Evolutionary conservation across 2,113 vertebrate species (phyloP).

Genomic region (Meriones unguiculatus): DNA sequence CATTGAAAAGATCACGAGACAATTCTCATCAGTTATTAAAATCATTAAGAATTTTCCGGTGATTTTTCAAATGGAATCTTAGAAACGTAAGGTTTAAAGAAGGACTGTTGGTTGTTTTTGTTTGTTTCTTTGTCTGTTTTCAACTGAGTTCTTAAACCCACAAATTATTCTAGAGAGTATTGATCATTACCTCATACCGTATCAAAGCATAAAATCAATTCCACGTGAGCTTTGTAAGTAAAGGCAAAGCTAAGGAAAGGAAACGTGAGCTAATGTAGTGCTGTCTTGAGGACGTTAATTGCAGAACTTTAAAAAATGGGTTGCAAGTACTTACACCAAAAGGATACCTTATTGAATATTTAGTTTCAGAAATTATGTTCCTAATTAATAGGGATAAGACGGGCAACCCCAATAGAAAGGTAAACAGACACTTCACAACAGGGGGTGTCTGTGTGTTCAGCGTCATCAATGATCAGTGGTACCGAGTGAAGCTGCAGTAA

Average conservation of each 20-base stretch:
- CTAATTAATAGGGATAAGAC: not conserved
- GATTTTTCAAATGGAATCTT: constrained; percentile 15
- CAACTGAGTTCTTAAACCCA: not conserved
- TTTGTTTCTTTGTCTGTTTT: not conserved
- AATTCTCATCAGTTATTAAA: not conserved
- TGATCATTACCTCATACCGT: not conserved
- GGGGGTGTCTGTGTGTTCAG: not conserved
- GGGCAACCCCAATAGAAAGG: not conserved
- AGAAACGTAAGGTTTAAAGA: not conserved
- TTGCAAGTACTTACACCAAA: not conserved
- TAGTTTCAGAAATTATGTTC: not conserved
- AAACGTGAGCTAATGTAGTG: not conserved
- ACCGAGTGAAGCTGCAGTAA: not conserved
- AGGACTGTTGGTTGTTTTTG: not conserved
- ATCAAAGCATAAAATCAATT: not conserved
- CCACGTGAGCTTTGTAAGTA: not conserved
- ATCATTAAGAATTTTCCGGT: constrained; percentile 5
- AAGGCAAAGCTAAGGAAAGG: constrained; percentile 19
- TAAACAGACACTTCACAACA: not conserved
- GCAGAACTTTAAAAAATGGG: not conserved
- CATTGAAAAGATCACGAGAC: not conserved
- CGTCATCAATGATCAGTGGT: not conserved
- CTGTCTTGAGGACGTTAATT: not conserved
- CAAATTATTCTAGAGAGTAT: constrained; percentile 46
- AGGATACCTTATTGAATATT: not conserved